phyloP scores from a whole-genome alignment of 37 sponge, comb jelly and placozoan species.

The Halisarca cf. caerulea region DNA sequence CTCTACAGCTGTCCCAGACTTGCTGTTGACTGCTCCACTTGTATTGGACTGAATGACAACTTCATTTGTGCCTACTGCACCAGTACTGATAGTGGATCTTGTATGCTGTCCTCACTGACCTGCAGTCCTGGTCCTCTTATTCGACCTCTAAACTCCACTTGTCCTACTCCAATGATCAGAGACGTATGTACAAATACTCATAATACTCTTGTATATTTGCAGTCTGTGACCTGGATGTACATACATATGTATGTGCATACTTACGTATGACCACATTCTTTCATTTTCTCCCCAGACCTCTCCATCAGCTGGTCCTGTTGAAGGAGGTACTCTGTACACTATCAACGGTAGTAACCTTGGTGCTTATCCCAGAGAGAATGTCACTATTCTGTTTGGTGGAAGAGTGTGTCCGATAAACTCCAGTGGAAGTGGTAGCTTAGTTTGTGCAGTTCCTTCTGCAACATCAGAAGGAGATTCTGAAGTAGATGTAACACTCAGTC shows the following conservation, averaged over 20 bases:
- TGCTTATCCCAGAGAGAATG: conserved; percentile 39
- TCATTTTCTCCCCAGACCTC: conserved; percentile 29
- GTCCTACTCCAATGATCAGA: not conserved
- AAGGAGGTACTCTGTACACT: conserved; percentile 76
- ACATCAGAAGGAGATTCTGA: not conserved
- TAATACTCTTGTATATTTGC: not conserved
- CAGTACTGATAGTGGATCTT: not conserved
- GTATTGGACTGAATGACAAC: conserved; percentile 51
- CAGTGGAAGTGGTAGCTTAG: not conserved
- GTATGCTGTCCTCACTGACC: not conserved
- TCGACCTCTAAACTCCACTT: not conserved
- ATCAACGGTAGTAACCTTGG: conserved; percentile 80
- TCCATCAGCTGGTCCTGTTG: conserved; percentile 73
- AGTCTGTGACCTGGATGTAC: no score
- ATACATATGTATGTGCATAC: no score
- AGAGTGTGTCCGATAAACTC: conserved; percentile 35
- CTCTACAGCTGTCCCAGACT: conserved; percentile 70
- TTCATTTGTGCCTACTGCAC: conserved; percentile 66
- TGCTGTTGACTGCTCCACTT: conserved; percentile 83
- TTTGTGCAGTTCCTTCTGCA: not conserved
- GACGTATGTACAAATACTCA: no score
- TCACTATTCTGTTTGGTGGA: conserved; percentile 47
- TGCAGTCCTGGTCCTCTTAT: not conserved
- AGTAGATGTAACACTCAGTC: not conserved
- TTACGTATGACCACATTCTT: not conserved